phyloP scores from a whole-genome alignment of 1,140 invertebrate genomes.

The Argopecten irradians region DNA sequence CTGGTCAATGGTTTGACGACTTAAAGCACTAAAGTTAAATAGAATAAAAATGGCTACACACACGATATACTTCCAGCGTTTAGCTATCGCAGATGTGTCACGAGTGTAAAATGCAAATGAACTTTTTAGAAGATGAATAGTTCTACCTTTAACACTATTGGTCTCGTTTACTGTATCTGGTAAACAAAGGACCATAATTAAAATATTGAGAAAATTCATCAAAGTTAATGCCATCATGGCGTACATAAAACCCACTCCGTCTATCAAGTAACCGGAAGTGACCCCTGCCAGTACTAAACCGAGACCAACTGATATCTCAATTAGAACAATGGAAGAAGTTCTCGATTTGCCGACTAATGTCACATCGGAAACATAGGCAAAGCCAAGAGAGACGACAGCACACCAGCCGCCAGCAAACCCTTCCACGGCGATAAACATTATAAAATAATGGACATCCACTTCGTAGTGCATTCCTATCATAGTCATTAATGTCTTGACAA shows the following conservation, averaged over 20 bases:
- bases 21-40: background rate
- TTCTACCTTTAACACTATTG: background rate
- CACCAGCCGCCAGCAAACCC: slow-evolving; percentile 26
- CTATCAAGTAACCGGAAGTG: slow-evolving; percentile 41
- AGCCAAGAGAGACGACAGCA: background rate
- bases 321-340: slow-evolving; percentile 12
- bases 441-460: slow-evolving; percentile 26
- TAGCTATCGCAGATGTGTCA: slow-evolving; percentile 24
- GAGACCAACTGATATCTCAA: slow-evolving; percentile 26
- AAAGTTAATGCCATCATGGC: background rate
- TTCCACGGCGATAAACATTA: slow-evolving; percentile 37
- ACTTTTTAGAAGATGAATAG: background rate
- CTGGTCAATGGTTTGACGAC: slow-evolving; percentile 32
- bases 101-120: slow-evolving; percentile 32
- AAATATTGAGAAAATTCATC: background rate
- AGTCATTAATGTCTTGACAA: background rate
- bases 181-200: slow-evolving; percentile 28
- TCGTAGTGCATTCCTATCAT: slow-evolving; percentile 38
- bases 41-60: slow-evolving; percentile 38
- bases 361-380: slow-evolving; percentile 39
- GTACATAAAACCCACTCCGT: slow-evolving; percentile 31
- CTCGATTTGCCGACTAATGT: slow-evolving; percentile 28
- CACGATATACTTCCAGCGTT: slow-evolving; percentile 35
- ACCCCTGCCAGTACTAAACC: background rate
- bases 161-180: slow-evolving; percentile 33